phyloP scores from a whole-genome alignment of 2,797 vertebrate species.

The Gymnothorax javanicus region DNA sequence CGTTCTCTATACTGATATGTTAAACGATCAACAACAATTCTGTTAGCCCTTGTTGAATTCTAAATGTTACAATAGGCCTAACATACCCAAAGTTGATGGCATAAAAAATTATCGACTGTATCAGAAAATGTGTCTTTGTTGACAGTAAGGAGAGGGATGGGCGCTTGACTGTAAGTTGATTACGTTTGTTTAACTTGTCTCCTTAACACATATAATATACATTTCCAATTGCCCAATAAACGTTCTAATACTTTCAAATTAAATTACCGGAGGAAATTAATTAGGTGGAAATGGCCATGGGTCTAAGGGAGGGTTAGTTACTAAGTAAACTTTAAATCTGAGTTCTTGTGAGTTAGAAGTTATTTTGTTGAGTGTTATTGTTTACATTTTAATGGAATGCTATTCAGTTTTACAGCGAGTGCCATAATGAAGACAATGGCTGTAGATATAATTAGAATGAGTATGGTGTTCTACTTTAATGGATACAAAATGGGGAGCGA shows the following conservation, averaged over 20 bases:
- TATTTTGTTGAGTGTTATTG: constrained; percentile 60
- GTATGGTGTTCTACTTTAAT: constrained; percentile 71
- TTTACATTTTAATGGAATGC: constrained; percentile 64
- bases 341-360: constrained; percentile 46
- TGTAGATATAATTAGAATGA: constrained; percentile 77
- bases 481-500: constrained; percentile 74
- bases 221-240: constrained; percentile 76
- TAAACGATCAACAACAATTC: not conserved
- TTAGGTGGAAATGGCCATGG: constrained; percentile 75
- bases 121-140: constrained; percentile 30
- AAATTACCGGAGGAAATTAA: constrained; percentile 88
- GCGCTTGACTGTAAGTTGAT: constrained; percentile 64
- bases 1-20: not conserved
- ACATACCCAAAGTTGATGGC: not conserved
- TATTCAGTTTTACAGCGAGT: constrained; percentile 65
- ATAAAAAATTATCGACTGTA: constrained; percentile 9
- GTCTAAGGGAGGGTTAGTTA: constrained; percentile 38
- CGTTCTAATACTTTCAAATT: constrained; percentile 81
- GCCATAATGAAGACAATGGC: constrained; percentile 63
- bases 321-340: constrained; percentile 8
- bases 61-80: not conserved
- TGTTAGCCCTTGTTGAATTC: not conserved
- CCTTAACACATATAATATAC: constrained; percentile 72
- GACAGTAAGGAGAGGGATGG: constrained; percentile 39
- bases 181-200: constrained; percentile 77